phyloP scores from a whole-genome alignment of 2,797 vertebrate species.

The Gallinago solitaria region DNA sequence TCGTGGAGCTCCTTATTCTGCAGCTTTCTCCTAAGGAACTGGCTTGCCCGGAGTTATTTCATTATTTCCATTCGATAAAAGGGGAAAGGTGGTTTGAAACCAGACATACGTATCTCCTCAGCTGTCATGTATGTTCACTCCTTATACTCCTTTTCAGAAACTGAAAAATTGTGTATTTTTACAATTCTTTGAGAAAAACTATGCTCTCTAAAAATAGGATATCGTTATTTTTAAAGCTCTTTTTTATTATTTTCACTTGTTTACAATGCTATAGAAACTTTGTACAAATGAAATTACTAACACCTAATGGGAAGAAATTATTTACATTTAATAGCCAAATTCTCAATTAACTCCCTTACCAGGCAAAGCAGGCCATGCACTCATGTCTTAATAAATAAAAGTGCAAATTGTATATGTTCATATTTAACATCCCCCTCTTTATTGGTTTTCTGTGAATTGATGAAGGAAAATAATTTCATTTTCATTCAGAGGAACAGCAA shows the following conservation, averaged over 20 bases:
- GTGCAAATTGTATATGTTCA: background rate
- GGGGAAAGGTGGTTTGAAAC: background rate
- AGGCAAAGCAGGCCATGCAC: background rate
- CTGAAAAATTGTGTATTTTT: background rate
- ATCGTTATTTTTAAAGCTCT: background rate
- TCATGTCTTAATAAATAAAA: background rate
- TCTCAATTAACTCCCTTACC: constrained; percentile 49
- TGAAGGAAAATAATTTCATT: constrained; percentile 5
- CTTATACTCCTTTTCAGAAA: background rate
- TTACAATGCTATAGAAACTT: background rate
- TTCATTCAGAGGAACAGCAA: background rate
- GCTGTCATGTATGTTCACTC: background rate
- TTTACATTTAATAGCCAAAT: constrained; percentile 23
- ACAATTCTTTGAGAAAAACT: background rate
- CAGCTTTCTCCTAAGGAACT: background rate
- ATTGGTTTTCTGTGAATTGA: constrained; percentile 13
- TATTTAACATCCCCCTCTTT: background rate
- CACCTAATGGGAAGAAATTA: background rate
- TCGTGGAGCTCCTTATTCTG: background rate
- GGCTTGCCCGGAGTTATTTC: background rate
- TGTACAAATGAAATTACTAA: background rate
- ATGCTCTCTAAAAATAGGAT: background rate
- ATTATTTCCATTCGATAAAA: background rate
- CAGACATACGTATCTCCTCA: background rate
- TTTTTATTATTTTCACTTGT: background rate